These are phyloP conservation scores for Hassar affinis DNA, from an alignment of 2,113 vertebrate species.

Conservation along the genomic window DNA sequence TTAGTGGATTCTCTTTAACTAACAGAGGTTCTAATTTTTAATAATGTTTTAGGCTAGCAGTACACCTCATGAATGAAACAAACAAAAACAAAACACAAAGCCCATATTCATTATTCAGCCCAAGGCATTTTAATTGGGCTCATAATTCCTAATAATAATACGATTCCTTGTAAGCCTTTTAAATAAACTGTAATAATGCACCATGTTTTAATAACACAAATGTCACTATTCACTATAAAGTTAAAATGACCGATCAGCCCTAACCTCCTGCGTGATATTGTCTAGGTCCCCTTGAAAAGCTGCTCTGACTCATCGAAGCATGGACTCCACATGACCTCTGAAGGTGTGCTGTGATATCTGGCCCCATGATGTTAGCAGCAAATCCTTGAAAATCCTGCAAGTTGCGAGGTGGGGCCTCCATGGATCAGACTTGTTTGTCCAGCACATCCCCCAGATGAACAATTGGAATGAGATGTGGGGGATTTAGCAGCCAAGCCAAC, in stretches of 20 bases:
- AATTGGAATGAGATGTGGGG: too few relatives aligned
- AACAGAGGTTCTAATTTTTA: constrained; percentile 36
- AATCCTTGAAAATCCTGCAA: too few relatives aligned
- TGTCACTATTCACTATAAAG: not conserved
- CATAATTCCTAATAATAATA: not conserved
- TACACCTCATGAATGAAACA: constrained; percentile 7
- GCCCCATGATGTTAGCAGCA: too few relatives aligned
- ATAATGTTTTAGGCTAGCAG: not conserved
- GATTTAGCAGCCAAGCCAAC: too few relatives aligned
- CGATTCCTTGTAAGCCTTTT: not conserved
- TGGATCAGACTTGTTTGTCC: too few relatives aligned
- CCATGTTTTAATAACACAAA: not conserved
- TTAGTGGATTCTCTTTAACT: constrained; percentile 28
- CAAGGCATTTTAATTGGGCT: not conserved
- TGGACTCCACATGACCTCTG: too few relatives aligned
- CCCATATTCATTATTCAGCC: not conserved
- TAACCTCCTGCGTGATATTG: too few relatives aligned
- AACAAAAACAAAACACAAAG: not conserved
- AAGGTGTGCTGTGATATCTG: too few relatives aligned
- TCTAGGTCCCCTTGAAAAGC: too few relatives aligned
- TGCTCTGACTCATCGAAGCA: too few relatives aligned
- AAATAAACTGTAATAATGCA: not conserved
- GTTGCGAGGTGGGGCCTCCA: too few relatives aligned
- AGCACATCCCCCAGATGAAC: too few relatives aligned
- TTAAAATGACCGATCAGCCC: not conserved